Evolutionary conservation across 1,140 invertebrate genomes (phyloP).

Genomic region (Bilobella aurantiaca): DNA sequence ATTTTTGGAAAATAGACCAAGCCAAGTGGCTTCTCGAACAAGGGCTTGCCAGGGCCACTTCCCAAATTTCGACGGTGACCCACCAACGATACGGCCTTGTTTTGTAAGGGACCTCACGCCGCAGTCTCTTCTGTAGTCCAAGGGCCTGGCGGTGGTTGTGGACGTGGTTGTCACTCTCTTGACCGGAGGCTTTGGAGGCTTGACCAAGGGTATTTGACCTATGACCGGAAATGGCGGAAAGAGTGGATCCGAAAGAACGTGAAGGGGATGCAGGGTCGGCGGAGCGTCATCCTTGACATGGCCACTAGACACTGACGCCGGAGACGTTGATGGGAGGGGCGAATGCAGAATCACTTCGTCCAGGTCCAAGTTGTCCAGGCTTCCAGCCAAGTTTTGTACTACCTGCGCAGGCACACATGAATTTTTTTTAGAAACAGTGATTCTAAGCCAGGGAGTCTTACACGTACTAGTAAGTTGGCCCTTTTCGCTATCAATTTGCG

Average conservation of each 20-base stretch:
- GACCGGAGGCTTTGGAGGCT: slow-evolving; percentile 16
- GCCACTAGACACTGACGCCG: too few species aligned
- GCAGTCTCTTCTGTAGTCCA: slow-evolving; percentile 61
- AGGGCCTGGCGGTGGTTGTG: slow-evolving; percentile 37
- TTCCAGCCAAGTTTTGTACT: slow-evolving; percentile 34
- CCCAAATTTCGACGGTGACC: slow-evolving; percentile 70
- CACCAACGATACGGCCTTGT: slow-evolving; percentile 73
- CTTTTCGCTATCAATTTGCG: not conserved
- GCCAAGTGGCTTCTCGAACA: slow-evolving; percentile 77
- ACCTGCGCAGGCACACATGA: slow-evolving; percentile 22
- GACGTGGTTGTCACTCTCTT: slow-evolving; percentile 29
- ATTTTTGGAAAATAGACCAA: slow-evolving; percentile 89
- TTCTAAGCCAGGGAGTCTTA: too few species aligned
- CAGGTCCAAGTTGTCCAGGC: slow-evolving; percentile 27
- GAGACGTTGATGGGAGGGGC: not conserved
- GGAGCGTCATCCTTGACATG: slow-evolving; percentile 2
- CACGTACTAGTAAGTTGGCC: too few species aligned
- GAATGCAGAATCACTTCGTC: slow-evolving; percentile 28
- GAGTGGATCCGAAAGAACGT: slow-evolving; percentile 18
- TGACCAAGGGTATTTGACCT: slow-evolving; percentile 24
- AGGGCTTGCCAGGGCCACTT: slow-evolving; percentile 90
- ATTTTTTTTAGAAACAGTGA: not conserved
- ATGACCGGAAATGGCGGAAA: slow-evolving; percentile 22
- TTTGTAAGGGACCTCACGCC: slow-evolving; percentile 65
- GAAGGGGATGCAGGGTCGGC: slow-evolving; percentile 27